Conservation (phyloP, 2,888 invertebrate genomes). For the Cyrtodaria siliqua region DNA sequence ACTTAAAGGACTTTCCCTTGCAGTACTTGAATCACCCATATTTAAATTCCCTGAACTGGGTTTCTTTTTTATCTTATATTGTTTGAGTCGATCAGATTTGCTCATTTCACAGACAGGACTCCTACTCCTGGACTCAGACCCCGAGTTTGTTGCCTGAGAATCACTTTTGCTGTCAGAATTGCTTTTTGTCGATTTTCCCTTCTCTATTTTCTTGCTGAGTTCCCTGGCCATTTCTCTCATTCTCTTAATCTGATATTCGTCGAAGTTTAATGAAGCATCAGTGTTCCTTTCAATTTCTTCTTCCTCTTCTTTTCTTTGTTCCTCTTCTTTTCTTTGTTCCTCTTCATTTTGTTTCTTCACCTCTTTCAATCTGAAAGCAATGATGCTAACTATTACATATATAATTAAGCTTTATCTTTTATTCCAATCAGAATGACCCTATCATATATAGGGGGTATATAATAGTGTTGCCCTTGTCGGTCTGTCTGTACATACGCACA, state of each 20-base stretch:
- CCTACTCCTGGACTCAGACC: too few relatives aligned
- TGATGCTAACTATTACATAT: too few relatives aligned
- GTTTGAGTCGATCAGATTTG: conserved; percentile 39
- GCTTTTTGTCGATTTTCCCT: conserved; percentile 56
- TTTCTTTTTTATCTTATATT: conserved; percentile 53
- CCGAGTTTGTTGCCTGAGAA: too few relatives aligned
- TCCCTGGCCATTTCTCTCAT: conserved; percentile 81
- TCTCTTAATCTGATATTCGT: conserved; percentile 72
- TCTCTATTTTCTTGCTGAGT: conserved; percentile 84
- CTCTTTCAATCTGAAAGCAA: conserved; percentile 56
- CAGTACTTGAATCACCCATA: not conserved
- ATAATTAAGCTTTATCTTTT: too few relatives aligned
- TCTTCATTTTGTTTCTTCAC: conserved; percentile 24
- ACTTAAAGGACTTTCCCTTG: not conserved
- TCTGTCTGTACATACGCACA: too few relatives aligned
- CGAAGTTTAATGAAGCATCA: conserved; percentile 65
- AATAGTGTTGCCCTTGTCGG: too few relatives aligned
- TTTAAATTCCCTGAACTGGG: conserved; percentile 16
- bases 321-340: conserved; percentile 39
- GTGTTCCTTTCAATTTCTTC: conserved; percentile 56
- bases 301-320: too few relatives aligned
- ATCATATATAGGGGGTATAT: too few relatives aligned
- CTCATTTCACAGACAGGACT: conserved; percentile 12
- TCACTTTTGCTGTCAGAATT: too few relatives aligned
- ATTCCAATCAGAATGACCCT: too few relatives aligned